phyloP scores from a whole-genome alignment of 2,888 invertebrate genomes.

The Frankliniella intonsa region DNA sequence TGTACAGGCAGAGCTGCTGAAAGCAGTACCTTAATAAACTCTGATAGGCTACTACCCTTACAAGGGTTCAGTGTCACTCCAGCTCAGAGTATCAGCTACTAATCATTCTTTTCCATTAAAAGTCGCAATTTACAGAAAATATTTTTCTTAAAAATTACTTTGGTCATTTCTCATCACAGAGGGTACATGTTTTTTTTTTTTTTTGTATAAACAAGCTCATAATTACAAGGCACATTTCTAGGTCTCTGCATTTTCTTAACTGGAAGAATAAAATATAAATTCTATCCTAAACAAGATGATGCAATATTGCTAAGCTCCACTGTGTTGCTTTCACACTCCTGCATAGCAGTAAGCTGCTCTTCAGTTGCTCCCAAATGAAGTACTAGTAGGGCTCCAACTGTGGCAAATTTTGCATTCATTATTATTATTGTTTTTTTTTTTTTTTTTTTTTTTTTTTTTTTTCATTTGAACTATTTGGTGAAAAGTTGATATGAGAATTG shows the following conservation, averaged over 20 bases:
- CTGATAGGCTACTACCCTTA: background rate
- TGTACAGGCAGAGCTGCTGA: too few relatives aligned
- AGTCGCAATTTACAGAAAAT: background rate
- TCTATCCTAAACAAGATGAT: background rate
- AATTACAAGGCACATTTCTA: conserved; percentile 9
- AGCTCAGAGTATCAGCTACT: background rate
- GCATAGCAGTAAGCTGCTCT: background rate
- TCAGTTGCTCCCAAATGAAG: background rate
- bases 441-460: background rate
- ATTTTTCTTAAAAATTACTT: background rate
- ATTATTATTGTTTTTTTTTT: too few relatives aligned
- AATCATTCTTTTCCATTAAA: background rate
- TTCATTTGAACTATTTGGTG: background rate
- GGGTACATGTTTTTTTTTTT: background rate
- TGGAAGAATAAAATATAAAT: background rate
- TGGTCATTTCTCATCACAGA: conserved; percentile 9
- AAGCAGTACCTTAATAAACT: too few relatives aligned
- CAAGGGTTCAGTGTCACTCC: background rate
- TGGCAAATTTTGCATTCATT: background rate
- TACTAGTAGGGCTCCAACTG: background rate
- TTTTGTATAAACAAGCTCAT: background rate
- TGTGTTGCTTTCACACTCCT: background rate
- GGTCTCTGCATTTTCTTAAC: background rate
- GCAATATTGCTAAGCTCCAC: background rate
- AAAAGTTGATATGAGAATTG: background rate